Conservation (phyloP, 2,113 vertebrate species). For the Microtus montanus region DNA sequence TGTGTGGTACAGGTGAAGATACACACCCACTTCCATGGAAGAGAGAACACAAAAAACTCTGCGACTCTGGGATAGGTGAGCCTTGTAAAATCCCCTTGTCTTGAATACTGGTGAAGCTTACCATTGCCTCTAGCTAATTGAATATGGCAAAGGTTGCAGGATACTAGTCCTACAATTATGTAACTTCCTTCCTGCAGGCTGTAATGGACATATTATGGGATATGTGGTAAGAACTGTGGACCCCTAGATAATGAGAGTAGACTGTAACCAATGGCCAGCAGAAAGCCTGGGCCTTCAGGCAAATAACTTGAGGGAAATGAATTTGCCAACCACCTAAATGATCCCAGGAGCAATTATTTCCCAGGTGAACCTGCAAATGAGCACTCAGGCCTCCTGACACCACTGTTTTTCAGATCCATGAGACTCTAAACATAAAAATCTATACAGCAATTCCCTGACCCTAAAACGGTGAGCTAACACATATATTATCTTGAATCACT, state of each 20-base stretch:
- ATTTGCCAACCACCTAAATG: not conserved
- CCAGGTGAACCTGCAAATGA: not conserved
- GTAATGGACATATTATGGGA: not conserved
- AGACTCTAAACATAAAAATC: not conserved
- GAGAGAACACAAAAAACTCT: not conserved
- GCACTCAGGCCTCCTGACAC: not conserved
- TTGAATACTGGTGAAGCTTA: not conserved
- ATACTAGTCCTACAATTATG: not conserved
- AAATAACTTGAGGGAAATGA: not conserved
- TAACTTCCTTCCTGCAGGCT: not conserved
- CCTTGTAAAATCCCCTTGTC: not conserved
- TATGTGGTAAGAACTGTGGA: not conserved
- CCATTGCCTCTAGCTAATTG: not conserved
- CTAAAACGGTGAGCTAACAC: not conserved
- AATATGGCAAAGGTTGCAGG: not conserved
- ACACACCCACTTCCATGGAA: not conserved
- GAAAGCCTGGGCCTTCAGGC: not conserved
- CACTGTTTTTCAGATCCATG: no score
- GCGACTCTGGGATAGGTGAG: not conserved
- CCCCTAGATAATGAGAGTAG: no score
- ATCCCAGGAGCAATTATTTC: not conserved
- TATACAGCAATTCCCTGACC: not conserved
- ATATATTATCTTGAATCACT: not conserved
- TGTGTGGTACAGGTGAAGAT: not conserved
- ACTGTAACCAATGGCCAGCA: not conserved